Evolutionary conservation across 2,113 vertebrate species (phyloP), one percentile per base, ranked within the genome.

Genomic region (Arothron firmamentum): DNA sequence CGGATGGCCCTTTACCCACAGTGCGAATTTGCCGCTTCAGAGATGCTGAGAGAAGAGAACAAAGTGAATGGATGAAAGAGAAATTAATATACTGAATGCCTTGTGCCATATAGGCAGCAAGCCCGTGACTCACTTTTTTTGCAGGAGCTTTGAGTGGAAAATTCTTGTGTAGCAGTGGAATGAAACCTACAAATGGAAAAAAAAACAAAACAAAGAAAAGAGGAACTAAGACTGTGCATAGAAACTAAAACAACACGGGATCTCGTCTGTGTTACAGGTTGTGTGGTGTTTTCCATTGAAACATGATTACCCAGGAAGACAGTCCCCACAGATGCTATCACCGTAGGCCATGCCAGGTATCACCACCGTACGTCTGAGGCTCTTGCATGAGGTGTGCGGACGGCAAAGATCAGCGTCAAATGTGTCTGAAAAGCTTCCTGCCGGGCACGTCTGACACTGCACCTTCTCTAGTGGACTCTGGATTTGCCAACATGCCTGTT

Each of bases 301-400:
- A 12, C 34, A 3, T 45, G 9, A 72, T 63, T 82, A 97, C 96
- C 95, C 94, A 0, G 81, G 76, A 79, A 92, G 81, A 79, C 95
- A 99, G 72, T 57, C 78, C 58, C 95, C 94, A 53, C 96, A 98
- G 6, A 64, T 48, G 0, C 88, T 76, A 51, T 96, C 91, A 0
- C 72, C 85, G 5, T 15, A 67, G 0, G 67, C 52, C 0, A 88
- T 94, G 56, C 93, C 94, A 0, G 75, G 66, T 0, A 55, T 82
- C 42, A 64, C n/a, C 41, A 83, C 74, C 2, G 81, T 2, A 72
- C 93, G 92, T 77, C 88, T 85, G 5, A 81, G 75, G 47, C 46
- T 52, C 13, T 70, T 19, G 65, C 96, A 98, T 62, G 3, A 85
- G 1, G 89, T 70, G 59, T 94, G 94, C 6, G 86, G 55, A 2